Conservation (phyloP, 2,113 vertebrate genomes). For the Gambusia affinis region DNA sequence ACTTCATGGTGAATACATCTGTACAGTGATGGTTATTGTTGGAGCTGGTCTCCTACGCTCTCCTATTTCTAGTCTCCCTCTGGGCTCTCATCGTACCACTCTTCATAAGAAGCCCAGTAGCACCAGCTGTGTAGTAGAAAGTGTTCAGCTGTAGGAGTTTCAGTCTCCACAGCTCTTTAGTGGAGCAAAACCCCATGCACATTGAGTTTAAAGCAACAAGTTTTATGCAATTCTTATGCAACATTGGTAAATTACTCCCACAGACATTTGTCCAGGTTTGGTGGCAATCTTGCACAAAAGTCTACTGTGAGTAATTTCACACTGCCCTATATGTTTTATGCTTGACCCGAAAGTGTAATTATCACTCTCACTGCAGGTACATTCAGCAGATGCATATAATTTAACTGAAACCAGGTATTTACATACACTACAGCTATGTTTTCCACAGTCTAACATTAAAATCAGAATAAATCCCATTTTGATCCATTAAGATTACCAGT, state of each 20-base stretch:
- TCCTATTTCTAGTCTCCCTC: constrained; percentile 44
- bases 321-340: background rate
- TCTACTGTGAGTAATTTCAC: background rate
- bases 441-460: too few species aligned
- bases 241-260: background rate
- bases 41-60: constrained; percentile 60
- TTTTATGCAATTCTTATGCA: background rate
- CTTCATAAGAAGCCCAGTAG: constrained; percentile 40
- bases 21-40: constrained; percentile 23
- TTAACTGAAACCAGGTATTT: background rate
- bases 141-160: constrained; percentile 21
- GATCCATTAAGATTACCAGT: background rate
- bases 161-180: constrained; percentile 1
- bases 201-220: constrained; percentile 3
- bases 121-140: constrained; percentile 36
- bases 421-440: background rate
- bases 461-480: background rate
- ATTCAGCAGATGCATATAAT: background rate
- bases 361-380: background rate
- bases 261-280: background rate
- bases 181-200: constrained; percentile 10
- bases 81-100: constrained; percentile 47
- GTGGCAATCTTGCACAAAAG: background rate
- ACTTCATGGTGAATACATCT: constrained; percentile 29
- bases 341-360: background rate